Evolutionary conservation across 2,113 vertebrate species (phyloP).

Genomic region (Xenopus laevis): DNA sequence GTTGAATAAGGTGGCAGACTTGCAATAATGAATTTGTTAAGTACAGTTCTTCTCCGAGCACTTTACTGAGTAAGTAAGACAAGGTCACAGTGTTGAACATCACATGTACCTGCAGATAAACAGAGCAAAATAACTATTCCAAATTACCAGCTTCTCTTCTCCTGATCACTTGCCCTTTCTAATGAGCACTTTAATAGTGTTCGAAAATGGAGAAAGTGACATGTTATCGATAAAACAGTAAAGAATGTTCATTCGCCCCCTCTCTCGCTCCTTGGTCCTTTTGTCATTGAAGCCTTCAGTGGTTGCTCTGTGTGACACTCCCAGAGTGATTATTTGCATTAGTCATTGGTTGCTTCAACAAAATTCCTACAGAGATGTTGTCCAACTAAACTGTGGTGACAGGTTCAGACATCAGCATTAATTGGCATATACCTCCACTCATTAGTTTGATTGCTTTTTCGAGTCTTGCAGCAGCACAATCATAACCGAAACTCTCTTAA

Average conservation of each 20-base stretch:
- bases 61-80: not conserved
- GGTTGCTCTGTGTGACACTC: not conserved
- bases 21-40: too few species aligned
- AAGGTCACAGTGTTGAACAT: not conserved
- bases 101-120: not conserved
- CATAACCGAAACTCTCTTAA: too few species aligned
- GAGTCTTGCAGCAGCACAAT: not conserved
- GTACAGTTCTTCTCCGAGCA: too few species aligned
- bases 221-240: not conserved
- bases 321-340: not conserved
- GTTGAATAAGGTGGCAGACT: not conserved
- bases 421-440: constrained; percentile 8
- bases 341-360: constrained; percentile 1
- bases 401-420: constrained; percentile 21
- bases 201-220: too few species aligned
- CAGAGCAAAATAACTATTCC: not conserved
- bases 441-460: not conserved
- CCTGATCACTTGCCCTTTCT: not conserved
- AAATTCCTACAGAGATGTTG: not conserved
- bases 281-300: not conserved
- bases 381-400: not conserved
- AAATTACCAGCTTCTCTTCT: not conserved
- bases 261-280: not conserved
- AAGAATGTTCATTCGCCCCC: not conserved
- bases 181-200: not conserved